Conservation (phyloP, 2,113 vertebrate genomes). For the Nansenia antarctica region DNA sequence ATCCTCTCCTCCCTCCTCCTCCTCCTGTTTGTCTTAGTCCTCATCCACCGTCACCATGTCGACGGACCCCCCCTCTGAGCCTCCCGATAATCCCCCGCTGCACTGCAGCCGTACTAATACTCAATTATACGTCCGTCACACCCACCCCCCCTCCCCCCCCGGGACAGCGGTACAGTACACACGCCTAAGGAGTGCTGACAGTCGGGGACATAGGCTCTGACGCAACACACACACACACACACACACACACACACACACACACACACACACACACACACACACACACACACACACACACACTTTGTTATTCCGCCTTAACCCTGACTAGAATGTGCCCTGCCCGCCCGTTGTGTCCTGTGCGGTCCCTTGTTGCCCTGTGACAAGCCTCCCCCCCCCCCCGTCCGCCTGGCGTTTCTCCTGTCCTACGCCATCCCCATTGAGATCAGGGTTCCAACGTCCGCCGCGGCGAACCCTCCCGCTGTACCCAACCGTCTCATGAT, state of each 20-base stretch:
- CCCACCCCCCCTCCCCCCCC: not conserved
- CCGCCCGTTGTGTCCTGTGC: not conserved
- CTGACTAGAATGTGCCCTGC: not conserved
- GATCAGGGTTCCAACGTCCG: not conserved
- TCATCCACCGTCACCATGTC: not conserved
- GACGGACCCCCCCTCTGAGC: not conserved
- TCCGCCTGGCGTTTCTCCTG: no score
- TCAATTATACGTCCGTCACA: not conserved
- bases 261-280: no score
- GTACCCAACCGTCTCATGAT: not conserved
- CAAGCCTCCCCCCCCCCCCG: no score
- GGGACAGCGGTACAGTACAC: not conserved
- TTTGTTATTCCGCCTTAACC: not conserved
- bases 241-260: no score
- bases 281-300: not conserved
- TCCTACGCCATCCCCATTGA: not conserved
- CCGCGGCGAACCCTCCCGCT: no score
- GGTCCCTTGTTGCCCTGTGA: no score
- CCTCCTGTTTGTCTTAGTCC: not conserved
- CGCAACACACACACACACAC: not conserved
- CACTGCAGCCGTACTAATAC: not conserved
- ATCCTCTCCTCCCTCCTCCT: no score
- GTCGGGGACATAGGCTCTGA: conserved; percentile 4
- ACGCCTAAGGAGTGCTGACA: not conserved
- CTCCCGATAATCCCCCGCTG: not conserved